Evolutionary conservation across 2,888 invertebrate genomes (phyloP).

Genomic region (Tortricodes alternella): DNA sequence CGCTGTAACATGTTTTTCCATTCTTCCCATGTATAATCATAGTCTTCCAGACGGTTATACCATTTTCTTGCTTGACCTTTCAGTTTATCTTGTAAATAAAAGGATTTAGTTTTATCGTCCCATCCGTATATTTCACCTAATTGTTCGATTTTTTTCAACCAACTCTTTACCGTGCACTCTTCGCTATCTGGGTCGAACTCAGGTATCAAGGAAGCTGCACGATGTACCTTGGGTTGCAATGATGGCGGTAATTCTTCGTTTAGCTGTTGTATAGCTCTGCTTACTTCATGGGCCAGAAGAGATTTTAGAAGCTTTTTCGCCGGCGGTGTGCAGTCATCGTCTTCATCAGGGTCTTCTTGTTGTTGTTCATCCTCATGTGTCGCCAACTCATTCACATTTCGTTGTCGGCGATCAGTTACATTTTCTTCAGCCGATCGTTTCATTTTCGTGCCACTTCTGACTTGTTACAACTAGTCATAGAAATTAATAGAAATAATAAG

Average conservation of each 20-base stretch:
- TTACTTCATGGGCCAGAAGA: no score
- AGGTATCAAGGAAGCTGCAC: constrained; percentile 21
- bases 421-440: no score
- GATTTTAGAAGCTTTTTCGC: no score
- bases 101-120: constrained; percentile 36
- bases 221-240: not conserved
- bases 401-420: no score
- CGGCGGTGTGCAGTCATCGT: no score
- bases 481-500: no score
- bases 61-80: constrained; percentile 39
- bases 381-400: no score
- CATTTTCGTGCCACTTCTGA: no score
- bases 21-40: constrained; percentile 39
- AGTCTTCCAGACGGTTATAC: constrained; percentile 38
- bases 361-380: no score
- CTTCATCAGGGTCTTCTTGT: no score
- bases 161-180: constrained; percentile 30
- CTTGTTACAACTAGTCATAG: no score
- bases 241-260: not conserved
- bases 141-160: constrained; percentile 36
- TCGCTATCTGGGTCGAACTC: constrained; percentile 33
- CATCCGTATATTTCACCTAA: constrained; percentile 37
- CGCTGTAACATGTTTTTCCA: constrained; percentile 40
- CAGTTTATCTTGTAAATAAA: constrained; percentile 38
- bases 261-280: no score